phyloP scores from a whole-genome alignment of 2,113 vertebrate genomes.

The Platichthys flesus region DNA sequence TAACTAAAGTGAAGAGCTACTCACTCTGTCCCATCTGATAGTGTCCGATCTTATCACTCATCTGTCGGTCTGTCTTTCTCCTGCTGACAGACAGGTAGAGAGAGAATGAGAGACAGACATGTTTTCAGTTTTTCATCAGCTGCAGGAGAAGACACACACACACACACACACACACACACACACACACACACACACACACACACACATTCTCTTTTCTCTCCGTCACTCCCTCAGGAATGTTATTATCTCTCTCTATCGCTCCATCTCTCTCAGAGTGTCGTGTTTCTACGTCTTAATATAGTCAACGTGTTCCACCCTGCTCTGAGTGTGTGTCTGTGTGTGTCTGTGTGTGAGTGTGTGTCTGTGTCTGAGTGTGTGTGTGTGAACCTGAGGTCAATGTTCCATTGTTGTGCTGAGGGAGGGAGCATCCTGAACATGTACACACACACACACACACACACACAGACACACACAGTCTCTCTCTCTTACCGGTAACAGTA shows the following conservation, averaged over 20 bases:
- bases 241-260: slow-evolving; percentile 40
- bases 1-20: slow-evolving; percentile 31
- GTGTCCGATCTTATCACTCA: slow-evolving; percentile 82
- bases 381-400: slow-evolving; percentile 33
- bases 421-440: slow-evolving; percentile 48
- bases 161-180: too few relatives aligned
- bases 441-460: slow-evolving; percentile 15
- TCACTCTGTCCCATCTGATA: slow-evolving; percentile 90
- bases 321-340: slow-evolving; percentile 21
- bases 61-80: slow-evolving; percentile 69
- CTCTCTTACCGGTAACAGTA: slow-evolving; percentile 81
- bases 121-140: too few relatives aligned
- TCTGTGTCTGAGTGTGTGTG: slow-evolving; percentile 14
- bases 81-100: slow-evolving; percentile 68
- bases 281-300: slow-evolving; percentile 58
- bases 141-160: slow-evolving; percentile 10
- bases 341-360: too few relatives aligned
- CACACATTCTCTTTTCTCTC: slow-evolving; percentile 12
- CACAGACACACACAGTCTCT: not conserved
- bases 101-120: not conserved
- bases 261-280: slow-evolving; percentile 46
- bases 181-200: slow-evolving; percentile 15
- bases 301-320: slow-evolving; percentile 50
- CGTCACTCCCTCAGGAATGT: slow-evolving; percentile 46
- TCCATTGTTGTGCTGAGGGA: slow-evolving; percentile 56